Percentiles rank a stretch among this genome's conserved stretches.
phyloP scores from a whole-genome alignment of 1,140 invertebrate species.

The Papilio helenus region DNA sequence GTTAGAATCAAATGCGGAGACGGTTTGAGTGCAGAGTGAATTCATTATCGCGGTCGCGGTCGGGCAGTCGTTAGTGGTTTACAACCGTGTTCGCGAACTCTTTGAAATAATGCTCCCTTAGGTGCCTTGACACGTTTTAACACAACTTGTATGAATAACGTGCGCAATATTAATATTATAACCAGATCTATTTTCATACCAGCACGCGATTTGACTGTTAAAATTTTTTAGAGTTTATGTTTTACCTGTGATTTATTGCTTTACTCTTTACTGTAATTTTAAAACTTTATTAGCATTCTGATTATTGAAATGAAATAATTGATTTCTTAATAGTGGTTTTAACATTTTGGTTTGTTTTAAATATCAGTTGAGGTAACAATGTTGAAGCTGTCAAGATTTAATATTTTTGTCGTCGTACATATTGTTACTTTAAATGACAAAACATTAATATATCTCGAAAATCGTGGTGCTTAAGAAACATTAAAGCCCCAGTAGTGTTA shows the following conservation, averaged over 20 bases:
- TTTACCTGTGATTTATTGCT: conserved; percentile 5
- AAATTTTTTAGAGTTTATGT: neutral
- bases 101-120: conserved; percentile 75
- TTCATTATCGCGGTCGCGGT: conserved; percentile 78
- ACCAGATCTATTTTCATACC: conserved; percentile 39
- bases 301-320: neutral
- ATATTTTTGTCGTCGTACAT: too few species aligned
- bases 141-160: conserved; percentile 40
- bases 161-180: conserved; percentile 37
- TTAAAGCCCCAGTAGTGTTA: neutral
- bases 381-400: too few species aligned
- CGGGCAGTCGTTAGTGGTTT: conserved; percentile 78
- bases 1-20: conserved; percentile 74
- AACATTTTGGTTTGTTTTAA: too few species aligned
- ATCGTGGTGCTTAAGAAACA: neutral
- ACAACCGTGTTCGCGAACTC: conserved; percentile 72
- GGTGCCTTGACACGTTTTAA: conserved; percentile 60
- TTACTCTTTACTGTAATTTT: neutral
- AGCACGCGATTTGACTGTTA: conserved; percentile 25
- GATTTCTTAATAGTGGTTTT: neutral
- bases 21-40: conserved; percentile 69
- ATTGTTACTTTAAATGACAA: too few species aligned
- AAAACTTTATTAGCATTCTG: neutral
- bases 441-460: neutral
- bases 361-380: too few species aligned